Conservation (phyloP, 2,113 vertebrate species). For the Carassius auratus region DNA sequence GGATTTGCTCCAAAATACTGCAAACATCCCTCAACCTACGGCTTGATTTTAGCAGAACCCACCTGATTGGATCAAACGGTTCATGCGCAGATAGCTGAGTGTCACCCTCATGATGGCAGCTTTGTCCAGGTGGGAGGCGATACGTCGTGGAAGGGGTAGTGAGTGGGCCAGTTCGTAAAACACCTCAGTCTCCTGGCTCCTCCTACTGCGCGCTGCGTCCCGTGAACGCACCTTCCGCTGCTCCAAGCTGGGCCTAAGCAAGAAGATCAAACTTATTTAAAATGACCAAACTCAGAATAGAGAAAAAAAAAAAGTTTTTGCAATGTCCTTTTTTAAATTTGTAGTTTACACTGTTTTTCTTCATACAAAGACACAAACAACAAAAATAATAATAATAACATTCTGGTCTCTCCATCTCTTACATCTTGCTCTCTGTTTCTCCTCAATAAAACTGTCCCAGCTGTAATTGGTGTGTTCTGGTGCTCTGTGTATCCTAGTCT, state of each 20-base stretch:
- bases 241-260: slow-evolving; percentile 79
- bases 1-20: neutral
- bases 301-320: too few species aligned
- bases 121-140: slow-evolving; percentile 88
- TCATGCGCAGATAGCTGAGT: slow-evolving; percentile 87
- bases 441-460: neutral
- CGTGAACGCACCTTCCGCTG: slow-evolving; percentile 87
- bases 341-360: neutral
- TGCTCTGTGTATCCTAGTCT: neutral
- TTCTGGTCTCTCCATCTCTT: neutral
- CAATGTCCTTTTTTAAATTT: neutral
- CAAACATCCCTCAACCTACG: neutral
- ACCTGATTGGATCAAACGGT: slow-evolving; percentile 76
- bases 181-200: slow-evolving; percentile 87
- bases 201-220: slow-evolving; percentile 84
- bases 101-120: slow-evolving; percentile 88
- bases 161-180: slow-evolving; percentile 86
- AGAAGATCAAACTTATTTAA: too few species aligned
- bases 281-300: too few species aligned
- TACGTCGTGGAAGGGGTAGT: slow-evolving; percentile 83
- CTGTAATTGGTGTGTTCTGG: neutral
- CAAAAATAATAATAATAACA: neutral
- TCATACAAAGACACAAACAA: neutral
- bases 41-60: slow-evolving; percentile 24
- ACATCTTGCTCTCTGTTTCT: neutral